A percentile compares a stretch with the other conserved stretches of the same genome.
Conservation (phyloP, 2,113 vertebrate species). For the Chauna torquata region DNA sequence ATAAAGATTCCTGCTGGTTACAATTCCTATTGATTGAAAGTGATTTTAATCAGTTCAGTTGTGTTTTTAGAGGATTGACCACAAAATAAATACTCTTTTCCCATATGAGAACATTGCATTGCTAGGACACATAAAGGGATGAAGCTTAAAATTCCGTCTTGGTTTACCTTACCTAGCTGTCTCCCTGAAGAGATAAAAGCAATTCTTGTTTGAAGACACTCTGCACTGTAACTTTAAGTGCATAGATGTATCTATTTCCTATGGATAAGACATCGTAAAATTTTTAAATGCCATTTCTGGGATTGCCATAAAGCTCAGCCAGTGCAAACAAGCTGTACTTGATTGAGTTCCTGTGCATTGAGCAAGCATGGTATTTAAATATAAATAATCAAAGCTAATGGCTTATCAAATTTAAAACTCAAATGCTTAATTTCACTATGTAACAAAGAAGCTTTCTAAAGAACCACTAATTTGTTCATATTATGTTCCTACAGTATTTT, state of each 20-base stretch:
- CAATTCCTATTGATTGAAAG: conserved; percentile 35
- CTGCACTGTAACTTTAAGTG: not conserved
- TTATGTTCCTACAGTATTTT: not conserved
- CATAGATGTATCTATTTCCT: not conserved
- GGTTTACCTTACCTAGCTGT: not conserved
- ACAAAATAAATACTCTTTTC: conserved; percentile 42
- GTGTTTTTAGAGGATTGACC: conserved; percentile 25
- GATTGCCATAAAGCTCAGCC: not conserved
- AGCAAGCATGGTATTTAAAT: not conserved
- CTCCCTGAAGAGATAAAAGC: not conserved
- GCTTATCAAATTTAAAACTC: not conserved
- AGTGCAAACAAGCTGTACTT: not conserved
- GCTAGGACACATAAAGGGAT: not conserved
- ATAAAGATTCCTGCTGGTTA: conserved; percentile 25
- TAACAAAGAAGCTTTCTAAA: not conserved
- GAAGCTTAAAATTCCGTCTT: not conserved
- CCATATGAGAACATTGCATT: conserved; percentile 12
- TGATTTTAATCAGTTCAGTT: conserved; percentile 32
- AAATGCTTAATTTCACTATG: not conserved
- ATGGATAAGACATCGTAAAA: not conserved
- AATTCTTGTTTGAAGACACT: not conserved
- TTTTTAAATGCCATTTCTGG: not conserved
- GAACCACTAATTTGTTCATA: not conserved
- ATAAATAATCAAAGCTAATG: not conserved
- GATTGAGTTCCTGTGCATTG: not conserved